Evolutionary conservation across 1,140 invertebrate species (phyloP), one percentile per base, ranked within the genome.

Genomic region (Sycobia sp.): DNA sequence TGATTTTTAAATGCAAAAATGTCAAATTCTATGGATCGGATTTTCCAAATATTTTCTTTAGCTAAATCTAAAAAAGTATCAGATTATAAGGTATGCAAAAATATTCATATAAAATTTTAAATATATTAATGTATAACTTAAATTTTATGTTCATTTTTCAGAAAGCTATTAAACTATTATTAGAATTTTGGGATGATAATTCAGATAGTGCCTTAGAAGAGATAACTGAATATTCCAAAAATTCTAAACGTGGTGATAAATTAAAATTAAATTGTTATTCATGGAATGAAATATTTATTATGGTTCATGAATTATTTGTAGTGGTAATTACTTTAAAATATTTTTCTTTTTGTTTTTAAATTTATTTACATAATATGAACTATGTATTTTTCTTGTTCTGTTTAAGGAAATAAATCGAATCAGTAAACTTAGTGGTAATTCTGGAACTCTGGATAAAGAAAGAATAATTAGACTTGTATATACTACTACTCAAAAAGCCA

Each of bases 341-440:
- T 51, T 32, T n/a, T n/a, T n/a, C n/a, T n/a, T n/a, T n/a, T n/a
- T 49, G 13, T 18, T 59, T 59, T 13, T 27, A n/a, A 34, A 27
- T 55, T 41, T 41, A 0, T 55, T 7, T 32, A 4, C 29, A 32
- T 32, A 32, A 32, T 32, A 32, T 32, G 11, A 38, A 18, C 14
- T n/a, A 39, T 55, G 8, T 32, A 11, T 55, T 1, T 38, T 34
- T 22, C 44, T 63, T 29, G 38, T 55, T 32, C 16, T 4, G 16
- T 43, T 56, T 32, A 14, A 75, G 73, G 73, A 73, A 66, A 64
- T 69, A 4, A 55, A 72, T 14, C 67, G 66, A 39, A 36, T 67
- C 9, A 57, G 55, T 43, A 43, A 60, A 49, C 56, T 16, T n/a
- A 68, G 60, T 44, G 64, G 65, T 34, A 54, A 32, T 16, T 20